Conservation (phyloP, 2,888 invertebrate genomes). For the Abrostola tripartita region DNA sequence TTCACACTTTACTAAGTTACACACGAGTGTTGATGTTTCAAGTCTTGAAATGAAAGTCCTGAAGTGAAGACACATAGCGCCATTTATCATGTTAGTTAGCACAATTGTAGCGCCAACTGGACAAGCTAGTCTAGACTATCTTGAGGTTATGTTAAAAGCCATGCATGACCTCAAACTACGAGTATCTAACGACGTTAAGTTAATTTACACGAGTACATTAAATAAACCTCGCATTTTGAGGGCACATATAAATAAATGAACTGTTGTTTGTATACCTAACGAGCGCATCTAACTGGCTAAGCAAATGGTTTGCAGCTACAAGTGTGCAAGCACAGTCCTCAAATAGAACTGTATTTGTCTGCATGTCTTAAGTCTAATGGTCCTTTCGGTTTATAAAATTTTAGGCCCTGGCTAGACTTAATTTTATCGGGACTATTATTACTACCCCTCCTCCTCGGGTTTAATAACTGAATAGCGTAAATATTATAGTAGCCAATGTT, state of each 20-base stretch:
- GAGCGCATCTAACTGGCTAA: constrained; percentile 4
- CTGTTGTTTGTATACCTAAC: constrained; percentile 2
- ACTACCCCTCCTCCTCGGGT: too few relatives aligned
- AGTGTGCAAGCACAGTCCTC: background rate
- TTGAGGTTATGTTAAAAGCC: constrained; percentile 12
- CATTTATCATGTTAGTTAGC: constrained; percentile 33
- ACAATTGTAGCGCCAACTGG: constrained; percentile 22
- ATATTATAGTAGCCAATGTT: too few relatives aligned
- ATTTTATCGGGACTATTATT: too few relatives aligned
- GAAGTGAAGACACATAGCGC: constrained; percentile 31
- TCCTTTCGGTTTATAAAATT: too few relatives aligned
- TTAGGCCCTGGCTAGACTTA: too few relatives aligned
- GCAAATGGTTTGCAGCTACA: constrained; percentile 3
- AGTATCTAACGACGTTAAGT: constrained; percentile 16
- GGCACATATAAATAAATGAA: constrained; percentile 3
- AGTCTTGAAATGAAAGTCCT: constrained; percentile 24
- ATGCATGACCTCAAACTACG: constrained; percentile 11
- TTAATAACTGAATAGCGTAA: too few relatives aligned
- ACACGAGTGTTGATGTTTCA: constrained; percentile 26
- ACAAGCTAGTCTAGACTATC: constrained; percentile 12
- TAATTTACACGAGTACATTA: constrained; percentile 5
- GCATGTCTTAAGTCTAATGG: too few relatives aligned
- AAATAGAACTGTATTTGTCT: too few relatives aligned
- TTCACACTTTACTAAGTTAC: constrained; percentile 6
- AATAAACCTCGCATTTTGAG: background rate